A percentile compares a stretch with the other conserved stretches of the same genome.
phyloP scores from a whole-genome alignment of 1,140 invertebrate genomes.

The Drosophila insularis region DNA sequence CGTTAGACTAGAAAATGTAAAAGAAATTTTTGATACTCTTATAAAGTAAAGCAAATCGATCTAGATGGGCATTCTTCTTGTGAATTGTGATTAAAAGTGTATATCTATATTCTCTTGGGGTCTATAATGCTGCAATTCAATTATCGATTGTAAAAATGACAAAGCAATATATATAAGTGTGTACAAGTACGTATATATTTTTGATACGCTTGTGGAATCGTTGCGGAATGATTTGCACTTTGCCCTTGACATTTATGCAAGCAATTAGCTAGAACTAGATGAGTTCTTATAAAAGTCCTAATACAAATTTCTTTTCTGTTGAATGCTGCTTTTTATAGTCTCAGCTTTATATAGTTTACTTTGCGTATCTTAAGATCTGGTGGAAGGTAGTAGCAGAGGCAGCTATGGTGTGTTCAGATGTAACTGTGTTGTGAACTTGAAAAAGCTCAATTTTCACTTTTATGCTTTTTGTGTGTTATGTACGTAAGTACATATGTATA shows the following conservation, averaged over 20 bases:
- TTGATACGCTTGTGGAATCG: not conserved
- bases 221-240: not conserved
- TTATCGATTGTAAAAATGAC: not conserved
- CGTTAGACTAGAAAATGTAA: too few relatives aligned
- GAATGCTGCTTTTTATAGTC: not conserved
- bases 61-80: too few relatives aligned
- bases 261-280: slow-evolving; percentile 1
- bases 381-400: not conserved
- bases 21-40: too few relatives aligned
- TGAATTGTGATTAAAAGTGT: too few relatives aligned
- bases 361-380: not conserved
- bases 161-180: not conserved
- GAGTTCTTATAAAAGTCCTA: not conserved
- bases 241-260: slow-evolving; percentile 13
- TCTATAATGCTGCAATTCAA: not conserved
- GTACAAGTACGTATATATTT: too few relatives aligned
- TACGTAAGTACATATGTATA: not conserved
- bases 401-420: not conserved
- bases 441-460: slow-evolving; percentile 74
- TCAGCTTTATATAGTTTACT: not conserved
- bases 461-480: slow-evolving; percentile 35
- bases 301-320: not conserved
- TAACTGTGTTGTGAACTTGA: slow-evolving; percentile 56
- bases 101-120: not conserved
- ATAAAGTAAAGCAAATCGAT: too few relatives aligned